These are phyloP conservation scores for Malurus alboscapulatus DNA, from an alignment of 2,113 vertebrate species.

Conservation along the genomic window DNA sequence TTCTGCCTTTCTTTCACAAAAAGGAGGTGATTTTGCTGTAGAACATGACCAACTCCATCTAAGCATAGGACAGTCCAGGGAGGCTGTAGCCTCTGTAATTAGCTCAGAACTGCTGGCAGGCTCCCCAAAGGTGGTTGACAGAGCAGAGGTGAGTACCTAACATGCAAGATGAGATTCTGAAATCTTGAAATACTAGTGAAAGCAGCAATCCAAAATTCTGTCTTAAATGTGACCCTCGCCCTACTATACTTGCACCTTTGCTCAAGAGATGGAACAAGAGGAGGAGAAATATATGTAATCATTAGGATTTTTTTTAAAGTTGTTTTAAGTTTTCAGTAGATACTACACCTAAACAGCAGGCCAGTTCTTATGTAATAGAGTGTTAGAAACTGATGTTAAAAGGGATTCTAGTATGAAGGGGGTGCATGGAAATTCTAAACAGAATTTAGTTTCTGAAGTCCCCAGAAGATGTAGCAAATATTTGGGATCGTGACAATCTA, in stretches of 20 bases:
- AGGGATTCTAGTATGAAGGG: neutral
- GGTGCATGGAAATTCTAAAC: neutral
- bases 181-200: neutral
- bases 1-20: neutral
- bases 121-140: neutral
- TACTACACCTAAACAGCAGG: neutral
- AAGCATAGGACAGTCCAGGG: neutral
- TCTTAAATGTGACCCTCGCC: rapidly evolving
- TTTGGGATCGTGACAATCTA: conserved; percentile 52
- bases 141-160: neutral
- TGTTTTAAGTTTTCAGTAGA: neutral
- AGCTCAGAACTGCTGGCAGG: neutral
- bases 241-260: neutral
- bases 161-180: neutral
- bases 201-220: neutral
- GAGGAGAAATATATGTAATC: rapidly evolving
- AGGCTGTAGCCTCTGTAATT: neutral
- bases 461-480: conserved; percentile 61
- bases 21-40: neutral
- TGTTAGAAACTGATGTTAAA: neutral
- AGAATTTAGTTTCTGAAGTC: conserved; percentile 58
- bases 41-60: neutral
- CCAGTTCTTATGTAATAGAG: neutral
- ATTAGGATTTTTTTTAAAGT: neutral
- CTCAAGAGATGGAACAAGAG: neutral